These are phyloP conservation scores for Drosophila azteca DNA, from an alignment of 1,140 invertebrate genomes.

Conservation along the genomic window DNA sequence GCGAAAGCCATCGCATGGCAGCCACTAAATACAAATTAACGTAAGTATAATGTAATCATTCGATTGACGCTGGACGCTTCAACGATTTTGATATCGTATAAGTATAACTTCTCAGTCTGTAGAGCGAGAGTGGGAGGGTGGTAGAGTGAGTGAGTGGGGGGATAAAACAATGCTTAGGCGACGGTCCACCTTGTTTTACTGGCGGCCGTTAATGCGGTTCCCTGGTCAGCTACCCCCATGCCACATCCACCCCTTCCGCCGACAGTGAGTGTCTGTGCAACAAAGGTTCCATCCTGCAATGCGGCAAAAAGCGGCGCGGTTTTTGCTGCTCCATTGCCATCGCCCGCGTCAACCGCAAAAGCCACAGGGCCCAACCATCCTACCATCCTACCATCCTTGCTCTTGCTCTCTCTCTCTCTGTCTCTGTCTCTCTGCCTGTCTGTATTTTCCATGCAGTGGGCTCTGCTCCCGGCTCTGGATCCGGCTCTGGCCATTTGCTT, in stretches of 20 bases:
- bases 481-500: slow-evolving; percentile 69
- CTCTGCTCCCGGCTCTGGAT: slow-evolving; percentile 8
- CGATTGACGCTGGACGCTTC: no score
- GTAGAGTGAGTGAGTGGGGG: slow-evolving; percentile 17
- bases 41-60: no score
- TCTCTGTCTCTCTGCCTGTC: not conserved
- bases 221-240: slow-evolving; percentile 11
- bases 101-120: no score
- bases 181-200: slow-evolving; percentile 60
- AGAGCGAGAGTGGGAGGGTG: slow-evolving; percentile 1
- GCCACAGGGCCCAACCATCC: slow-evolving; percentile 43
- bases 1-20: no score
- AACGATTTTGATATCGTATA: no score
- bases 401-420: slow-evolving; percentile 18
- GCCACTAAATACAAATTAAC: no score
- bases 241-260: not conserved
- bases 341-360: slow-evolving; percentile 59
- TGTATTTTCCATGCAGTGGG: slow-evolving; percentile 1
- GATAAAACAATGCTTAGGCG: slow-evolving; percentile 23
- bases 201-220: slow-evolving; percentile 74
- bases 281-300: slow-evolving; percentile 76
- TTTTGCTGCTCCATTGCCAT: slow-evolving; percentile 66
- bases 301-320: slow-evolving; percentile 78
- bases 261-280: slow-evolving; percentile 44
- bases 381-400: no score